Base-by-base conservation (phyloP, 2,888 invertebrate genomes). In the Drosophila nr. fundita region DNA sequence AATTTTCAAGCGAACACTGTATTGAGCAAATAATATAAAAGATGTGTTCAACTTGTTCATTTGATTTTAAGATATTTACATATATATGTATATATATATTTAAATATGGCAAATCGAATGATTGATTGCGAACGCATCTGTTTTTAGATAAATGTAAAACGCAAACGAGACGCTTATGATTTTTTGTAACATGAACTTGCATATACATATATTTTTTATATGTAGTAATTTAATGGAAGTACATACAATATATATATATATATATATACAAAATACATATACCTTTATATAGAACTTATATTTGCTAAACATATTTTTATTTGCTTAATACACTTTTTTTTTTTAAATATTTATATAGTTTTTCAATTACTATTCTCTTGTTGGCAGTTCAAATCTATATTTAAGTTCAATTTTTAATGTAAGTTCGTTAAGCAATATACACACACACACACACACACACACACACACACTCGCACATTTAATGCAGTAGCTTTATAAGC, bases 111-210 rank as follows among this genome's bases (percentile, higher is more conserved):
- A 34, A 29, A 40, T 68, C 34, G 24, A 67, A 67, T 67, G 36
- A 38, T 38, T 27, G 18, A 34, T 50, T 64, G 18, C 4, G 49
- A 73, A 58, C 57, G 50, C 58, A 40, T 66, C 48, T 7, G n/a
- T 15, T 54, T 52, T 52, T 61, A 67, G 45, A 58, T 67, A 69
- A 60, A 74, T 76, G 58, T 68, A 83, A 80, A 89, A 87, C 67
- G 85, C 84, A 87, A 85, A 87, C 84, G 87, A 86, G 84, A 89
- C 89, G 85, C 85, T 86, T 86, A 86, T 86, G 84, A 87, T 86
- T 86, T 87, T 83, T 57, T 83, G 38, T 68, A 70, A 70, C 64
- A 55, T 48, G 57, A 67, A 76, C 57, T 68, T 69, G 69, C 72
- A 77, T 69, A 82, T 55, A 73, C 73, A 75, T 65, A 68, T 71